Evolutionary conservation across 1,140 invertebrate species (phyloP).

Genomic region (Drosophila elegans): DNA sequence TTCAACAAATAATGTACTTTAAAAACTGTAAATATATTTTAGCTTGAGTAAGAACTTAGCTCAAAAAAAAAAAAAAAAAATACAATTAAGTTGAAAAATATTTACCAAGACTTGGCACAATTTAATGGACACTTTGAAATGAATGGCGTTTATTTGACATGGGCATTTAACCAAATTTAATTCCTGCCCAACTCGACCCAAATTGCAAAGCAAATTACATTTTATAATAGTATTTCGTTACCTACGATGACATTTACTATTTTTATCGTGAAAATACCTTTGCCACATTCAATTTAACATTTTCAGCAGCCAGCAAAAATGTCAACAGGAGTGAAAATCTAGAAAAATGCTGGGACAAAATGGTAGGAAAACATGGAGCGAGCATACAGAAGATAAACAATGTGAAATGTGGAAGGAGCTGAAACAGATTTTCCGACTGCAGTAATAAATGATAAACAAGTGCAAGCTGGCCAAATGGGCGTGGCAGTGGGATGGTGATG

Average conservation of each 20-base stretch:
- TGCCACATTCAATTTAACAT: conserved; percentile 38
- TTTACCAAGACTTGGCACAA: not conserved
- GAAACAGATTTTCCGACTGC: conserved; percentile 67
- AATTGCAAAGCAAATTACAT: conserved; percentile 17
- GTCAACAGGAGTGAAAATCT: conserved; percentile 33
- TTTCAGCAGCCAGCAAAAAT: conserved; percentile 32
- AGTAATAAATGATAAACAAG: conserved; percentile 79
- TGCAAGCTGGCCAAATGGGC: conserved; percentile 66
- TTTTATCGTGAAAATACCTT: conserved; percentile 55
- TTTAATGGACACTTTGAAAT: not conserved
- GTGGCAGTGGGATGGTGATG: not conserved
- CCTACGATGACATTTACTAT: conserved; percentile 34
- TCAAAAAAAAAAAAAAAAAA: no score
- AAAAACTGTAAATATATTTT: no score
- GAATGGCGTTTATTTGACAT: not conserved
- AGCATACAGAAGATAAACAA: conserved; percentile 39
- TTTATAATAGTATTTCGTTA: conserved; percentile 40
- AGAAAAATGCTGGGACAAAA: conserved; percentile 23
- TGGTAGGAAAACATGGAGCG: conserved; percentile 3
- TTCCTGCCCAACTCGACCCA: not conserved
- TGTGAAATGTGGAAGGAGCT: conserved; percentile 42
- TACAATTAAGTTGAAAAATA: no score
- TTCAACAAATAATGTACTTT: no score
- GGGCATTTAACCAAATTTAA: conserved; percentile 1
- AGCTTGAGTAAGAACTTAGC: no score